These are phyloP conservation scores for Notechis scutatus DNA, from an alignment of 2,113 vertebrate species.

Conservation along the genomic window DNA sequence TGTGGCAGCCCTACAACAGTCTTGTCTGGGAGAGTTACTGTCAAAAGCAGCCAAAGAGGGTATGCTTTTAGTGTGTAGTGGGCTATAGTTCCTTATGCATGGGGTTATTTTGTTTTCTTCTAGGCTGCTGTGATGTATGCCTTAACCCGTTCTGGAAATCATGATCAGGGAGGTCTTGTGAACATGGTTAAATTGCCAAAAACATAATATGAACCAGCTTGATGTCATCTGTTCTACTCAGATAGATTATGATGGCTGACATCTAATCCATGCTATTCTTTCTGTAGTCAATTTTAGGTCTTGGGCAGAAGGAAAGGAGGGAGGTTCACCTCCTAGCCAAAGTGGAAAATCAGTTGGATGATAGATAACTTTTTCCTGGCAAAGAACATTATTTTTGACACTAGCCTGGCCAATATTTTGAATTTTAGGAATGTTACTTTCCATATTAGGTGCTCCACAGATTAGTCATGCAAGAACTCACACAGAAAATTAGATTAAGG, in stretches of 20 bases:
- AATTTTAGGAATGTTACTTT: not conserved
- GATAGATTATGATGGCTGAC: not conserved
- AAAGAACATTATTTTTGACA: not conserved
- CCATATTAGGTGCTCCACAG: not conserved
- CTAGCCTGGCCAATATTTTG: not conserved
- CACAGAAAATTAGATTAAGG: not conserved
- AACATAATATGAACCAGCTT: not conserved
- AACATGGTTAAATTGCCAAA: not conserved
- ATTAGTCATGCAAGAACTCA: not conserved
- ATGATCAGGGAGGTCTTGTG: not conserved
- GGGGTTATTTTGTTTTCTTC: not conserved
- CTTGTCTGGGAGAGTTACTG: not conserved
- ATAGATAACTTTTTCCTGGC: not conserved
- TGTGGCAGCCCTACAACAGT: not conserved
- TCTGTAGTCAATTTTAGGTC: not conserved
- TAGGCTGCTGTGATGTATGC: not conserved
- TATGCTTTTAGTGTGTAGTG: not conserved
- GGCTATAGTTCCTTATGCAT: not conserved
- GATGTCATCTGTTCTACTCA: not conserved
- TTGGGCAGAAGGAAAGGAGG: not conserved
- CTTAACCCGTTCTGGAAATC: not conserved
- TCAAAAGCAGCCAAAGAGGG: not conserved
- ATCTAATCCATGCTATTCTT: not conserved
- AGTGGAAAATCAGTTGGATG: not conserved
- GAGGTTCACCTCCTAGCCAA: not conserved